Percentiles rank a stretch among this genome's conserved stretches.
Conservation (phyloP, 1,140 invertebrate genomes). For the Zaprionus vittiger region DNA sequence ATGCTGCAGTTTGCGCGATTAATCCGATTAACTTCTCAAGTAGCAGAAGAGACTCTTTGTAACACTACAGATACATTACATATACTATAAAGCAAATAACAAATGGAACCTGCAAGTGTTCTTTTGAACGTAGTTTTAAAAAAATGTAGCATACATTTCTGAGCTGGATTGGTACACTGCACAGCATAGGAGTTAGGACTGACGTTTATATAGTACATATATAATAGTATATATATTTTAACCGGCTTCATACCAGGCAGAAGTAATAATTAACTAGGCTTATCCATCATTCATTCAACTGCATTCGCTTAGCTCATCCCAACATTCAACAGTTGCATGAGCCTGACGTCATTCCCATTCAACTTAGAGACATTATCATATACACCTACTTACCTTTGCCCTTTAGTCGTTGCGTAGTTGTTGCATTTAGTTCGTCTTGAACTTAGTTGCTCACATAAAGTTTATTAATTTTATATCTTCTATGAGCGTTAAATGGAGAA, state of each 20-base stretch:
- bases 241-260: background rate
- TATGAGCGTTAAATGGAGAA: slow-evolving; percentile 71
- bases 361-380: slow-evolving; percentile 25
- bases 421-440: slow-evolving; percentile 72
- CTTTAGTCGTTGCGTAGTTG: slow-evolving; percentile 71
- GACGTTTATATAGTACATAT: background rate
- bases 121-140: background rate
- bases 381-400: slow-evolving; percentile 32
- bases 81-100: background rate
- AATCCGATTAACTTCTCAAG: slow-evolving; percentile 27
- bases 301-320: slow-evolving; percentile 49
- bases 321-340: slow-evolving; percentile 58
- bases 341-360: slow-evolving; percentile 47
- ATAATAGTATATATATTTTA: background rate
- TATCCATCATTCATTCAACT: slow-evolving; percentile 37
- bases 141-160: background rate
- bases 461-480: slow-evolving; percentile 81
- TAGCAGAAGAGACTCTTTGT: background rate
- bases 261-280: background rate
- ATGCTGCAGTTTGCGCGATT: slow-evolving; percentile 27
- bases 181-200: background rate
- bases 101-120: background rate
- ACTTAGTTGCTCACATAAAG: slow-evolving; percentile 74
- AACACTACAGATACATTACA: background rate
- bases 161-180: background rate